phyloP scores from a whole-genome alignment of 2,888 invertebrate genomes.

The Apamea anceps region DNA sequence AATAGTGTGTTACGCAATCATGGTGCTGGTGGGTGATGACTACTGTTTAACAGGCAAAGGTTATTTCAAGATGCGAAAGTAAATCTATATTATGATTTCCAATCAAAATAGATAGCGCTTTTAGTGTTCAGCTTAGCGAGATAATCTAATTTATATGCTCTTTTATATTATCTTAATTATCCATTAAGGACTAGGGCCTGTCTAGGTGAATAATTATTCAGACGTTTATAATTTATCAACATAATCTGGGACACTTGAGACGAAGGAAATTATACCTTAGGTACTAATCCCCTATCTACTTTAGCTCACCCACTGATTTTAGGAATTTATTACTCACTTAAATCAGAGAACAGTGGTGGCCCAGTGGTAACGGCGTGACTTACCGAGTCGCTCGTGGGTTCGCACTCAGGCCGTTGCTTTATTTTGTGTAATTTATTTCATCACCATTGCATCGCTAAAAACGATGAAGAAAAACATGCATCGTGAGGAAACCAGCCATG shows the following conservation, averaged over 20 bases:
- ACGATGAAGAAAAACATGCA: neutral
- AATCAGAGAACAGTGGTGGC: too few relatives aligned
- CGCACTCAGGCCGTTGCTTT: too few relatives aligned
- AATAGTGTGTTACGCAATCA: too few relatives aligned
- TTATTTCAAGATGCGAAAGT: neutral
- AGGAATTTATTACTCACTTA: neutral
- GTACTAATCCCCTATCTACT: neutral
- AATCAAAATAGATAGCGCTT: conserved; percentile 26
- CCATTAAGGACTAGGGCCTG: conserved; percentile 6
- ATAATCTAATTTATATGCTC: conserved; percentile 28
- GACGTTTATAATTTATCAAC: conserved; percentile 19
- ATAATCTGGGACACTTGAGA: conserved; percentile 15
- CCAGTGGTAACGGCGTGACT: too few relatives aligned
- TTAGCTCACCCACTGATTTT: neutral
- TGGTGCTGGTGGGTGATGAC: neutral
- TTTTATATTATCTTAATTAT: conserved; percentile 30
- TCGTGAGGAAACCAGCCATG: neutral
- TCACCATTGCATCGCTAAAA: too few relatives aligned
- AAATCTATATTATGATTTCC: neutral
- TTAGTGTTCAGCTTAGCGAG: conserved; percentile 1
- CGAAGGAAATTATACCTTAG: neutral
- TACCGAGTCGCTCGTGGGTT: too few relatives aligned
- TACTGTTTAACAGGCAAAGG: neutral
- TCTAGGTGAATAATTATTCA: conserved; percentile 22
- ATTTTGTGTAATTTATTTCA: too few relatives aligned